These are phyloP conservation scores for Hippopotamyrus pictus DNA, from an alignment of 2,797 vertebrate genomes.

Conservation along the genomic window DNA sequence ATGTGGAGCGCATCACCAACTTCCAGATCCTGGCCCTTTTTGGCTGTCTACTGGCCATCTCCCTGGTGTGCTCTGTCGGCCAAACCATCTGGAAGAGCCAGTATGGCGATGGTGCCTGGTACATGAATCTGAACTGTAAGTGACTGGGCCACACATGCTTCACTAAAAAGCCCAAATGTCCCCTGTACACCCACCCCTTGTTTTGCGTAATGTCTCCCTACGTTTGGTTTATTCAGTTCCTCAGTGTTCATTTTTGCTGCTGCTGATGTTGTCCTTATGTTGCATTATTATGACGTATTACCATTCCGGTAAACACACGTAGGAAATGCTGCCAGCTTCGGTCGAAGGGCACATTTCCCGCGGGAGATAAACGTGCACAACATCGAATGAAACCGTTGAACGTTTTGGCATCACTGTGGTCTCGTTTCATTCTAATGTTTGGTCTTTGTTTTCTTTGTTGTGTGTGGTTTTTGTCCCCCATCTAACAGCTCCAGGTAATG, in stretches of 20 bases:
- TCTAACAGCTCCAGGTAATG: conserved; percentile 85
- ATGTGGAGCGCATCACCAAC: conserved; percentile 96
- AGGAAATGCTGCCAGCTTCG: background rate
- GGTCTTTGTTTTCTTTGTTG: conserved; percentile 59
- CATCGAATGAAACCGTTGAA: conserved; percentile 71
- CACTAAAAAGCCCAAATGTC: background rate
- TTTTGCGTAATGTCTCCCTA: conserved; percentile 26
- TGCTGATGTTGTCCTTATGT: conserved; percentile 53
- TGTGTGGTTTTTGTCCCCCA: conserved; percentile 63
- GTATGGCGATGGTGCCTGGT: conserved; percentile 87
- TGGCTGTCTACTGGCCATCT: conserved; percentile 93
- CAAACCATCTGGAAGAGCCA: conserved; percentile 92
- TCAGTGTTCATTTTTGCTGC: conserved; percentile 54
- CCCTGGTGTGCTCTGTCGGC: conserved; percentile 90
- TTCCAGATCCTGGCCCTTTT: conserved; percentile 96
- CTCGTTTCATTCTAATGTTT: conserved; percentile 74
- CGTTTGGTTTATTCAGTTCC: conserved; percentile 57
- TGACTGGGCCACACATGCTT: conserved; percentile 23
- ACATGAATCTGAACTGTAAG: conserved; percentile 97
- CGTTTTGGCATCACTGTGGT: conserved; percentile 71
- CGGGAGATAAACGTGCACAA: conserved; percentile 54
- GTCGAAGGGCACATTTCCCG: conserved; percentile 29
- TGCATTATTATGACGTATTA: conserved; percentile 47
- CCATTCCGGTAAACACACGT: background rate
- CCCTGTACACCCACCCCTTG: background rate